Percentiles rank a stretch among this genome's conserved stretches.
Conservation (phyloP, 1,140 invertebrate genomes). For the Lineus longissimus region DNA sequence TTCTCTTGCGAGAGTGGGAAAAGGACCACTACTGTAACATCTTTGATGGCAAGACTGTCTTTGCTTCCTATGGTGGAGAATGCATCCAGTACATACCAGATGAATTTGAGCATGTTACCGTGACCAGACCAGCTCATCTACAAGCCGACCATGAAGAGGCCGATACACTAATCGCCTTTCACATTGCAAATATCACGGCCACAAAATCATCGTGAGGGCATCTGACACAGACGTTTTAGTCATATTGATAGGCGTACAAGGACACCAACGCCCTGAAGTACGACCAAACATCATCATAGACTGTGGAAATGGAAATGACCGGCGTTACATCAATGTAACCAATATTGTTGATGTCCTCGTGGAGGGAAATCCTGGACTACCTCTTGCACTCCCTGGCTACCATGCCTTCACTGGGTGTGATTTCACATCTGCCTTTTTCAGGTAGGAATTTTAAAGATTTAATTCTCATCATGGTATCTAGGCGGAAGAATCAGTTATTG, state of each 20-base stretch:
- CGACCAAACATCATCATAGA: neutral
- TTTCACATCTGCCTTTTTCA: conserved; percentile 2
- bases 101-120: neutral
- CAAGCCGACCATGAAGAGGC: conserved; percentile 4
- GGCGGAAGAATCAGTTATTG: no score
- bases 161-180: neutral
- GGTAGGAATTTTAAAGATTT: no score
- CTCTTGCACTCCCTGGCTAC: neutral
- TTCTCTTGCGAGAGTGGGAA: neutral
- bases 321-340: neutral
- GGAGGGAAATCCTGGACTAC: neutral
- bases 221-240: neutral
- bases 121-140: neutral
- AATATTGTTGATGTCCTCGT: neutral
- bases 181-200: neutral
- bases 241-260: neutral
- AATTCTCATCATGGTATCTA: no score
- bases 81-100: neutral
- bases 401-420: neutral
- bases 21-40: neutral
- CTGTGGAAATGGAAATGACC: neutral
- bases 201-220: neutral
- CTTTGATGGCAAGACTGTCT: neutral
- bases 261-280: neutral
- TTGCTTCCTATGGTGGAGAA: neutral